Evolutionary conservation across 2,888 invertebrate species (phyloP), one percentile per base, ranked within the genome.

Genomic region (Drosophila fungiperda): DNA sequence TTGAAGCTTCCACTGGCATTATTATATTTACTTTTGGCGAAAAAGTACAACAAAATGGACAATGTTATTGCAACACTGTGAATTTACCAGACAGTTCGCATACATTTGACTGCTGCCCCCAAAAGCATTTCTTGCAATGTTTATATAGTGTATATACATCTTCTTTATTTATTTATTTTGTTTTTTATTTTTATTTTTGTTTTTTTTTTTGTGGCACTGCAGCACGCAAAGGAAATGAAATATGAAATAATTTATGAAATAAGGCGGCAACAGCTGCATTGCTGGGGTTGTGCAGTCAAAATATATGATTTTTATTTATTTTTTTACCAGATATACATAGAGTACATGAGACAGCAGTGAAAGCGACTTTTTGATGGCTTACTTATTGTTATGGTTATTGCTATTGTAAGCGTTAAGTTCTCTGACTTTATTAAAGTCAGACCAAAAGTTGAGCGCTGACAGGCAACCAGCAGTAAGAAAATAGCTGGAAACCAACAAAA

Each of bases 231-330:
- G 82, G 87, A 90, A 86, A 89, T 87, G 70, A 90, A 84, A 89
- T 84, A 76, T 87, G 73, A 83, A 88, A 88, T 88, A 77, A 88
- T 83, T 85, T 88, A 88, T 86, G 80, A 74, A 69, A 65, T 55
- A 42, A 64, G 63, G 35, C 45, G 40, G 52, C 48, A 61, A 20
- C 61, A 45, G 48, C 49, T 36, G 36, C 67, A 55, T 49, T 45
- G 52, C 64, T 66, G 42, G 53, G 62, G 38, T 62, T 61, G 50
- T 36, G 61, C 55, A 58, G 65, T 62, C 60, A 35, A 64, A 78
- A 78, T 64, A 57, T 78, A 64, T 69, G 75, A 68, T 78, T 73
- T 42, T 49, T 58, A 58, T 73, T 42, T 49, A 52, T 55, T 78
- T 73, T 42, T 58, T 55, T 49, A 40, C 23, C 49, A 57, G 53